Evolutionary conservation across 2,888 invertebrate species (phyloP).

Genomic region (Pogonocherus hispidulus): DNA sequence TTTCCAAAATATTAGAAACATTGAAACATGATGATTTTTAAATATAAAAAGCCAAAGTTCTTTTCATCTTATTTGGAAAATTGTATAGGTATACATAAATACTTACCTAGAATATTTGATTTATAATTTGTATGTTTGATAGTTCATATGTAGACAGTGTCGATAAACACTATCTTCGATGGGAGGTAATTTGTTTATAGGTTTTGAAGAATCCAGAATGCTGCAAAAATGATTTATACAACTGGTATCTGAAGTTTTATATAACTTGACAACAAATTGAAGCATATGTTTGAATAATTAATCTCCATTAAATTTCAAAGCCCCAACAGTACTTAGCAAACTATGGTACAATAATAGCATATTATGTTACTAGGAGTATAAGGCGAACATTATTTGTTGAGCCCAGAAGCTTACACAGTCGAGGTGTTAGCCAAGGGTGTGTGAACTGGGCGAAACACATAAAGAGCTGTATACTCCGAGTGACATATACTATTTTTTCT

Average conservation of each 20-base stretch:
- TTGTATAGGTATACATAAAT: not conserved
- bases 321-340: not conserved
- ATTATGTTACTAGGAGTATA: no score
- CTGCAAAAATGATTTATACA: not conserved
- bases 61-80: no score
- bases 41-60: no score
- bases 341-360: not conserved
- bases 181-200: constrained; percentile 5
- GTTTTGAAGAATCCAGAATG: not conserved
- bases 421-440: no score
- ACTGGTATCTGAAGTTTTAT: not conserved
- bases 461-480: no score
- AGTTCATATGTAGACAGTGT: constrained; percentile 12
- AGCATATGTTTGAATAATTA: not conserved
- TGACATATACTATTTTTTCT: no score
- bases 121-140: constrained; percentile 9
- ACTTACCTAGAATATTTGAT: no score
- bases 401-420: no score
- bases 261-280: constrained; percentile 4
- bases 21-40: no score
- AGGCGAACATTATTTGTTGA: no score
- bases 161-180: constrained; percentile 11
- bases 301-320: not conserved
- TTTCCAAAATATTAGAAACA: no score
- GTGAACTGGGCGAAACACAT: no score